Conservation (phyloP, 2,113 vertebrate genomes). For the Heterocephalus glaber region DNA sequence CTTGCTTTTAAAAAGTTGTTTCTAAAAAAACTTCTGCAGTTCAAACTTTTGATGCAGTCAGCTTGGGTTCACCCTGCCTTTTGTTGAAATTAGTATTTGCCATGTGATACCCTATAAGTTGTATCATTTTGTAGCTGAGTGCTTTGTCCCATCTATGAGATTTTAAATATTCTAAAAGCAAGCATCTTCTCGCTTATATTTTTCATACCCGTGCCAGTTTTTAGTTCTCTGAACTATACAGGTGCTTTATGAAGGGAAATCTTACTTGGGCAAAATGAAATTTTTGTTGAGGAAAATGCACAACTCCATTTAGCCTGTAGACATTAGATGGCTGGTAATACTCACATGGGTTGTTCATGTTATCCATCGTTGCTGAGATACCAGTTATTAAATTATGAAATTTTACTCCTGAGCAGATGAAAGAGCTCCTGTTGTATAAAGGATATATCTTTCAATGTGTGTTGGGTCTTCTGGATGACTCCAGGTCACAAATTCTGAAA, state of each 20-base stretch:
- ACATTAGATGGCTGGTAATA: neutral
- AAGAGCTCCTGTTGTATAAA: neutral
- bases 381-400: neutral
- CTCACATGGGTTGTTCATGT: neutral
- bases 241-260: neutral
- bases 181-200: neutral
- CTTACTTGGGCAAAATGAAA: neutral
- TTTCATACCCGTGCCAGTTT: neutral
- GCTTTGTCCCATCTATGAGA: neutral
- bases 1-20: constrained; percentile 40
- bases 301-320: neutral
- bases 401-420: neutral
- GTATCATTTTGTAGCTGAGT: neutral
- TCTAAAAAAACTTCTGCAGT: constrained; percentile 1
- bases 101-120: neutral
- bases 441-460: neutral
- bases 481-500: neutral
- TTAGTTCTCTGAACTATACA: neutral
- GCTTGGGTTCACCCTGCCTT: neutral
- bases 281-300: neutral
- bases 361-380: neutral
- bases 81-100: constrained; percentile 6
- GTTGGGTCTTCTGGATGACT: neutral
- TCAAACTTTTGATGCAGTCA: constrained; percentile 1
- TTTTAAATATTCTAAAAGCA: constrained; percentile 42